Evolutionary conservation across 2,797 vertebrate species (phyloP).

Genomic region (Neosalanx taihuensis): DNA sequence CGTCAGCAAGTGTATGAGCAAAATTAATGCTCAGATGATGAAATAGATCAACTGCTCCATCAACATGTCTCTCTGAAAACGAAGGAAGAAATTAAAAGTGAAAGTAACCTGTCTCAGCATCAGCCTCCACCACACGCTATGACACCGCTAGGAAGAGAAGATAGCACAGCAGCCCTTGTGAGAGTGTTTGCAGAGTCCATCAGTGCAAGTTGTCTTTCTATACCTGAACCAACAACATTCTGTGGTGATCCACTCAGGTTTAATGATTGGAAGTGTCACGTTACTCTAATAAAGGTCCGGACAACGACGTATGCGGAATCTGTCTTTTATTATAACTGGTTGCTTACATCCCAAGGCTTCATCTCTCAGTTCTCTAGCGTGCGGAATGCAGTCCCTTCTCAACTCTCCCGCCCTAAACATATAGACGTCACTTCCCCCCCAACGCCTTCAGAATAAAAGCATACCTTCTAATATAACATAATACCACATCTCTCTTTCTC

Average conservation of each 20-base stretch:
- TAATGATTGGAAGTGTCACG: slow-evolving; percentile 27
- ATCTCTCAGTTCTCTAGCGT: no score
- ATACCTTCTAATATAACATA: no score
- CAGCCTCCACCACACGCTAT: slow-evolving; percentile 8
- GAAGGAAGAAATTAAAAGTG: slow-evolving; percentile 12
- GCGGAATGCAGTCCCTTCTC: no score
- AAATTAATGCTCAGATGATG: slow-evolving; percentile 10
- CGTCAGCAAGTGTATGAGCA: slow-evolving; percentile 19
- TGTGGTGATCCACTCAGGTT: slow-evolving; percentile 17
- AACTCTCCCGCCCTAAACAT: no score
- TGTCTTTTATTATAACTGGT: no score
- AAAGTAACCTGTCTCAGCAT: slow-evolving; percentile 14
- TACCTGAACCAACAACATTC: slow-evolving; percentile 22
- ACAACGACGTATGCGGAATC: no score
- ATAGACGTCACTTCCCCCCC: no score
- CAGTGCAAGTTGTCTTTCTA: slow-evolving; percentile 18
- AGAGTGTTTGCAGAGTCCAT: slow-evolving; percentile 16
- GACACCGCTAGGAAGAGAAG: slow-evolving; percentile 8
- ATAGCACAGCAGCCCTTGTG: slow-evolving; percentile 21
- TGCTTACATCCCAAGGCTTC: no score
- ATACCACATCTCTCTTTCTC: no score
- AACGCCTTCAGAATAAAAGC: no score
- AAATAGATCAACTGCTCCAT: slow-evolving; percentile 5
- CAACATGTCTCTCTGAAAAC: neutral
- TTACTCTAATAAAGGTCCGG: no score